Conservation (phyloP, 2,797 vertebrate genomes). For the Tarsius wallacei region DNA sequence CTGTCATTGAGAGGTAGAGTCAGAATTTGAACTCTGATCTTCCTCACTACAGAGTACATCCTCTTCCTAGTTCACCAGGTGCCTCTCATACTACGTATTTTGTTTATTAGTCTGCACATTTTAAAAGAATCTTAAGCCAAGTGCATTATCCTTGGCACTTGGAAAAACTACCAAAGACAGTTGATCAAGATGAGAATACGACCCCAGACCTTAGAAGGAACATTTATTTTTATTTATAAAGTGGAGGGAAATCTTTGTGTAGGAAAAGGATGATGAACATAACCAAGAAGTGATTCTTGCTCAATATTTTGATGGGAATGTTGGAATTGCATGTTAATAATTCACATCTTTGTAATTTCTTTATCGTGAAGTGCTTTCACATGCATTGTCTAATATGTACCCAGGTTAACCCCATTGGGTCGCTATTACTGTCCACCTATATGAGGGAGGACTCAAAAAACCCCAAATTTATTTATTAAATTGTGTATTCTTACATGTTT, state of each 20-base stretch:
- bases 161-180: not conserved
- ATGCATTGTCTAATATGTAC: not conserved
- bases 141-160: not conserved
- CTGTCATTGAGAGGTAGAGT: not conserved
- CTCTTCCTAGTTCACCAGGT: not conserved
- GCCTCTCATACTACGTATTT: not conserved
- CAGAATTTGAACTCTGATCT: not conserved
- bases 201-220: not conserved
- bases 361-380: not conserved
- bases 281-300: not conserved
- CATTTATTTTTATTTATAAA: constrained; percentile 54
- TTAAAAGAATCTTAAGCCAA: not conserved
- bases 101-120: not conserved
- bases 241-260: not conserved
- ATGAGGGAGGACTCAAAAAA: not conserved
- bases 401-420: not conserved
- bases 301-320: not conserved
- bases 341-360: not conserved
- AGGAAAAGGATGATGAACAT: not conserved
- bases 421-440: not conserved
- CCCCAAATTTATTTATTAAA: too few species aligned
- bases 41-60: not conserved
- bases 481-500: too few species aligned
- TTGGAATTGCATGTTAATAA: not conserved
- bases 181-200: not conserved